Conservation (phyloP, 1,140 invertebrate species). For the Drosophila hydei region DNA sequence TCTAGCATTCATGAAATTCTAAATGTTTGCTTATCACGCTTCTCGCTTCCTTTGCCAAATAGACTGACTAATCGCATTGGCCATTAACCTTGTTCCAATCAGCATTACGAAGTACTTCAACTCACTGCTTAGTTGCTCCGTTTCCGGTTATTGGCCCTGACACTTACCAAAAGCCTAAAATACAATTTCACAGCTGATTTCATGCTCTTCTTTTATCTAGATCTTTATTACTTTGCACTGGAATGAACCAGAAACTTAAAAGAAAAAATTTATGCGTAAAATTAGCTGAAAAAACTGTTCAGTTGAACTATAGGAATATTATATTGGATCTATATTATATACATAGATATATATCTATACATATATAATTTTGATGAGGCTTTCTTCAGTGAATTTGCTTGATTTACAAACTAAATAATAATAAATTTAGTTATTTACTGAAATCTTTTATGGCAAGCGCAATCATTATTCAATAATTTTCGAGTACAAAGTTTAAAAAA, state of each 20-base stretch:
- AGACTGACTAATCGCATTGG: neutral
- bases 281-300: no score
- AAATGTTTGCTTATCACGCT: constrained; percentile 12
- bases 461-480: neutral
- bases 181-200: neutral
- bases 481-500: neutral
- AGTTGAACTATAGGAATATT: no score
- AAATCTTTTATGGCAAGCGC: neutral
- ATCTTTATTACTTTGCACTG: neutral
- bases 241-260: neutral
- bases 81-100: constrained; percentile 12
- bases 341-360: no score
- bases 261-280: neutral
- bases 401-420: neutral
- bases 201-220: neutral
- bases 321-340: no score
- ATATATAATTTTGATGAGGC: neutral
- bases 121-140: neutral
- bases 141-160: constrained; percentile 3
- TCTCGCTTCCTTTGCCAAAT: neutral
- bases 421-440: neutral
- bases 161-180: neutral
- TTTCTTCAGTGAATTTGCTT: neutral
- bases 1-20: neutral
- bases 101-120: neutral